Conservation (phyloP, 2,888 invertebrate species). For the Callyntrura guangdongensis region DNA sequence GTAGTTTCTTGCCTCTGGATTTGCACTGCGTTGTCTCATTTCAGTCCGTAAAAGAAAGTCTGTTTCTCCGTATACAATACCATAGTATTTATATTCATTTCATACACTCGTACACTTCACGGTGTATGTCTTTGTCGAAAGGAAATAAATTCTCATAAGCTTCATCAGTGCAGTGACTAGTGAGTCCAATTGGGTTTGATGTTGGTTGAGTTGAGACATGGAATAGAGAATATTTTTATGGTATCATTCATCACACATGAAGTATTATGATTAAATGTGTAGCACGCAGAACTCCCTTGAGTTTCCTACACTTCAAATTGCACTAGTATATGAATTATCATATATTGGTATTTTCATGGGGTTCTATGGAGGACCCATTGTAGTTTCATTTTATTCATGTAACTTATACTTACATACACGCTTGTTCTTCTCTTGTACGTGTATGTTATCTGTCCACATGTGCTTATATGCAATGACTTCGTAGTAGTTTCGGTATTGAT, state of each 20-base stretch:
- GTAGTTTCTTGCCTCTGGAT: constrained; percentile 1
- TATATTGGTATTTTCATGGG: constrained; percentile 1
- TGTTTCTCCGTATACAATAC: neutral
- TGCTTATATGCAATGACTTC: no score
- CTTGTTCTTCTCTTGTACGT: no score
- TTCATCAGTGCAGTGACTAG: no score
- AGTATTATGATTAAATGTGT: constrained; percentile 44
- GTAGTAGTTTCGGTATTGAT: no score
- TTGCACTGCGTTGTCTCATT: neutral
- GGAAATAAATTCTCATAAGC: constrained; percentile 64
- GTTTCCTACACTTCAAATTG: neutral
- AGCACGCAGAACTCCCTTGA: neutral
- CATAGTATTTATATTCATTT: neutral
- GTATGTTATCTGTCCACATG: no score
- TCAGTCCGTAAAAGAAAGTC: neutral
- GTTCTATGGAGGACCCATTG: neutral
- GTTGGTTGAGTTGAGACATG: neutral
- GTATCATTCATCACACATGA: constrained; percentile 49
- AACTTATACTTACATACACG: no score
- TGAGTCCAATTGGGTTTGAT: constrained; percentile 35
- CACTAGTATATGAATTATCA: constrained; percentile 5
- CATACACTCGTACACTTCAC: neutral
- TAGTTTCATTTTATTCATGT: constrained; percentile 20
- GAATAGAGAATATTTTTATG: constrained; percentile 18
- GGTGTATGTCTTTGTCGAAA: neutral